phyloP scores from a whole-genome alignment of 2,113 vertebrate genomes.

The Silurus asotus region DNA sequence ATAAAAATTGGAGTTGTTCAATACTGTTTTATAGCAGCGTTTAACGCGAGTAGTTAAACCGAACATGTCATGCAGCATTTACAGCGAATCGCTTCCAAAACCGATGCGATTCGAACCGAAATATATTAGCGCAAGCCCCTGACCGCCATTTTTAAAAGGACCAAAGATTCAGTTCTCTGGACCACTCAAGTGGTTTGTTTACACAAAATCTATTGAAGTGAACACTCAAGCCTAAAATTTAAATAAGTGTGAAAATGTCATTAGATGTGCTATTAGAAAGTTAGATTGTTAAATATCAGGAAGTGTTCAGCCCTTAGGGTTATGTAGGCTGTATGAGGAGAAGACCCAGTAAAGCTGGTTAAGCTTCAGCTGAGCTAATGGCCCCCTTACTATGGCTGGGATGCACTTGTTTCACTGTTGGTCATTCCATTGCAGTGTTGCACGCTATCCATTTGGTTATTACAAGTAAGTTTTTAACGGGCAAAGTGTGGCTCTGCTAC shows the following conservation, averaged over 20 bases:
- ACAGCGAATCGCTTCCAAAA: background rate
- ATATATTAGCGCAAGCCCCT: too few species aligned
- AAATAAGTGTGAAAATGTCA: conserved; percentile 3
- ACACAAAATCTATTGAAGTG: background rate
- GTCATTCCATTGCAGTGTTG: conserved; percentile 19
- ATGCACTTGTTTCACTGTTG: background rate
- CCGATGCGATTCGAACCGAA: background rate
- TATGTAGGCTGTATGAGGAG: background rate
- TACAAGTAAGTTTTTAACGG: background rate
- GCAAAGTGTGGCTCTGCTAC: conserved; percentile 44
- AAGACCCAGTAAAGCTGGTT: background rate
- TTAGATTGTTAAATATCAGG: background rate
- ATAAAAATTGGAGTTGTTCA: background rate
- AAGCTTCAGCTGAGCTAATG: background rate
- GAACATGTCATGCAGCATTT: background rate
- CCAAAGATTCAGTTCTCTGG: background rate
- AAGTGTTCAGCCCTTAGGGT: conserved; percentile 10
- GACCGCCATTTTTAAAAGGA: background rate
- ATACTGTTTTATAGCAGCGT: too few species aligned
- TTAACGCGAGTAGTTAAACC: background rate
- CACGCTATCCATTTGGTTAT: background rate
- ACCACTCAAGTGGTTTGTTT: background rate
- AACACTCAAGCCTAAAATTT: background rate
- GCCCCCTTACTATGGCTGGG: background rate
- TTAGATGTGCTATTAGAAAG: background rate